Evolutionary conservation across 2,113 vertebrate genomes (phyloP).

Genomic region (Hyaena hyaena): DNA sequence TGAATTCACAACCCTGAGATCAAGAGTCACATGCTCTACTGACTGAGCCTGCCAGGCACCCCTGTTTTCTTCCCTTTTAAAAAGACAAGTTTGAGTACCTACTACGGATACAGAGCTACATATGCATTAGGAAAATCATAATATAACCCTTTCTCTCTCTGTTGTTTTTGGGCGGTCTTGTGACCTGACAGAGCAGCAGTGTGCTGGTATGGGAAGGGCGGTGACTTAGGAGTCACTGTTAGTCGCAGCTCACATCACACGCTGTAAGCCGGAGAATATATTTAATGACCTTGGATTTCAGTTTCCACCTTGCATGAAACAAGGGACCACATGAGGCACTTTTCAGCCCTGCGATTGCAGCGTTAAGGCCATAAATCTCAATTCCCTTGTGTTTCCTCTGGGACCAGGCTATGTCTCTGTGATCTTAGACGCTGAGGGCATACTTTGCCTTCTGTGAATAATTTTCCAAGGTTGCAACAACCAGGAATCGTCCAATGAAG

Average conservation of each 20-base stretch:
- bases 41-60: too few species aligned
- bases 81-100: background rate
- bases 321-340: background rate
- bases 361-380: background rate
- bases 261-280: background rate
- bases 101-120: background rate
- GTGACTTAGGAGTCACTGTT: background rate
- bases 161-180: background rate
- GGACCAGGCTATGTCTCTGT: background rate
- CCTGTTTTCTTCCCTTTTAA: background rate
- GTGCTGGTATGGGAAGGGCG: background rate
- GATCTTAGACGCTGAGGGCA: background rate
- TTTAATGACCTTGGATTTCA: background rate
- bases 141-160: background rate
- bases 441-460: background rate
- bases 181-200: background rate
- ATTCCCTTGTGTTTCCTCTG: background rate
- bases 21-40: too few species aligned
- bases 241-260: background rate
- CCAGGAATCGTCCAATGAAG: background rate
- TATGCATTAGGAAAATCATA: background rate
- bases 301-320: background rate
- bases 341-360: background rate
- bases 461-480: background rate
- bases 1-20: too few species aligned